phyloP scores from a whole-genome alignment of 2,797 vertebrate species.

The Cynodonichthys magdalenae region DNA sequence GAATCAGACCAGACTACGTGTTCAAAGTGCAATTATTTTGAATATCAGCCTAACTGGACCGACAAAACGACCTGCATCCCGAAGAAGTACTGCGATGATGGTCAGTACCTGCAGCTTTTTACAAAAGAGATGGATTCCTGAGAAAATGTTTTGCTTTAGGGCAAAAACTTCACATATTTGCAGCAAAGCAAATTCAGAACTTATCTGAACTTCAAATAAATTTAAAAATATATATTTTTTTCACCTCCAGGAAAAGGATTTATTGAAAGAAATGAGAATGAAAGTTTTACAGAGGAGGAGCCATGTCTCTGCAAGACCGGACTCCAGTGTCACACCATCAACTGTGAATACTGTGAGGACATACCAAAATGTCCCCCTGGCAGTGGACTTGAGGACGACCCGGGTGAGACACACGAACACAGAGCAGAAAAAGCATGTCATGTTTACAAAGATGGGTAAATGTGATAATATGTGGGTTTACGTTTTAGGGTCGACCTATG shows the following conservation, averaged over 20 bases:
- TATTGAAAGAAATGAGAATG: constrained; percentile 73
- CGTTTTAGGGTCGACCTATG: constrained; percentile 56
- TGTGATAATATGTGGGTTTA: neutral
- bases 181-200: too few relatives aligned
- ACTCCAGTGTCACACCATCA: constrained; percentile 85
- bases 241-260: constrained; percentile 86
- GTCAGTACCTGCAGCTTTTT: constrained; percentile 72
- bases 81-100: constrained; percentile 89
- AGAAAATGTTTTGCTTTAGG: too few relatives aligned
- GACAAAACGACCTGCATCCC: constrained; percentile 80
- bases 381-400: constrained; percentile 72
- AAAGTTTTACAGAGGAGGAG: constrained; percentile 80
- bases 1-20: constrained; percentile 78
- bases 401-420: constrained; percentile 57
- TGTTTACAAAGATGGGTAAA: neutral
- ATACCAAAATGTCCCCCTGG: constrained; percentile 84
- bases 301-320: constrained; percentile 84
- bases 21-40: constrained; percentile 78
- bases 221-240: neutral
- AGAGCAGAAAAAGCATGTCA: neutral
- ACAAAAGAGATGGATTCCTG: too few relatives aligned
- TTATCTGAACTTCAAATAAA: too few relatives aligned
- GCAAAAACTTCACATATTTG: too few relatives aligned
- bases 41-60: constrained; percentile 90
- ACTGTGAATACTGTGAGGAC: constrained; percentile 89